phyloP scores from a whole-genome alignment of 2,888 invertebrate species.

The Leistus spinibarbis region DNA sequence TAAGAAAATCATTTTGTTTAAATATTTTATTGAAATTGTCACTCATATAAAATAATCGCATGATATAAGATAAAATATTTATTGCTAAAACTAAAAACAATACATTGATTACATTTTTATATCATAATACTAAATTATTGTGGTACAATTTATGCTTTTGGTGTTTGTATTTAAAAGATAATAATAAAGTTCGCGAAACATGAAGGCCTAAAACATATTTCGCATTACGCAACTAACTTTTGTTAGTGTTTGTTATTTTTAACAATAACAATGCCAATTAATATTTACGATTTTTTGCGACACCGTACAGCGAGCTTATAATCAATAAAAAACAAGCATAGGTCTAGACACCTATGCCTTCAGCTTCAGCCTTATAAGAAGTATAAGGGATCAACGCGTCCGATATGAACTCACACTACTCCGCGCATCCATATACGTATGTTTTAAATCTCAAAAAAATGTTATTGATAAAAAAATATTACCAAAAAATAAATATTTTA shows the following conservation, averaged over 20 bases:
- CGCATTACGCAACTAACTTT: not conserved
- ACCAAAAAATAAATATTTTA: too few relatives aligned
- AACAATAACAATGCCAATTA: not conserved
- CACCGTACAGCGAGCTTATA: too few relatives aligned
- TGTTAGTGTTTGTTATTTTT: not conserved
- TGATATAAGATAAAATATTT: conserved; percentile 10
- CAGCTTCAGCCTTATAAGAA: too few relatives aligned
- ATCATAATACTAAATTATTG: conserved; percentile 1
- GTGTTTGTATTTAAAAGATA: not conserved
- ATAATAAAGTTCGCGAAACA: not conserved
- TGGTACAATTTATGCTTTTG: not conserved
- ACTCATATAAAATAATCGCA: not conserved
- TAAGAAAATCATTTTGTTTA: too few relatives aligned
- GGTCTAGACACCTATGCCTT: too few relatives aligned
- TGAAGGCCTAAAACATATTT: not conserved
- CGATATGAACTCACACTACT: too few relatives aligned
- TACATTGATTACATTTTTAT: conserved; percentile 28
- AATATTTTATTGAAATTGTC: not conserved
- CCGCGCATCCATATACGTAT: too few relatives aligned
- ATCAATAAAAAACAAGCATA: too few relatives aligned
- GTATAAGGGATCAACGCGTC: too few relatives aligned
- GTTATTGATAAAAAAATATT: too few relatives aligned
- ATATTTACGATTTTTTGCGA: not conserved
- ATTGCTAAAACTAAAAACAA: conserved; percentile 30
- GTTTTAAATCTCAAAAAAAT: too few relatives aligned